phyloP scores from a whole-genome alignment of 2,888 invertebrate species.

The Hirudinaria manillensis region DNA sequence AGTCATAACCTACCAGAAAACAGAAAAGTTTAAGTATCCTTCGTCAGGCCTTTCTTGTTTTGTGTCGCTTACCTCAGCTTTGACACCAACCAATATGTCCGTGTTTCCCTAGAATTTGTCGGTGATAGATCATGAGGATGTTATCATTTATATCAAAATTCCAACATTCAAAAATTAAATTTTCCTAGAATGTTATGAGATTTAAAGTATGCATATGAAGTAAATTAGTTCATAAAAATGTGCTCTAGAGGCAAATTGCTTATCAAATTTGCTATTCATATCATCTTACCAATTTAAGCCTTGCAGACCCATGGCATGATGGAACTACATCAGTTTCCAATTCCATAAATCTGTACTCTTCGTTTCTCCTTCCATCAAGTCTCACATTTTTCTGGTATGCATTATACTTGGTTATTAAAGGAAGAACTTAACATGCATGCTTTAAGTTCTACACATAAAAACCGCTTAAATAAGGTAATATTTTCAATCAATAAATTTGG shows the following conservation, averaged over 20 bases:
- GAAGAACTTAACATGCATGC: too few relatives aligned
- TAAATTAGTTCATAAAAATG: not conserved
- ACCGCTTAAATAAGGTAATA: too few relatives aligned
- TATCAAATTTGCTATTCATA: too few relatives aligned
- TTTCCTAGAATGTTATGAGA: not conserved
- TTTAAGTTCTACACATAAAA: too few relatives aligned
- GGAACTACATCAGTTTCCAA: slow-evolving; percentile 55
- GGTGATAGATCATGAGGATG: not conserved
- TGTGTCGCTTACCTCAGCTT: slow-evolving; percentile 65
- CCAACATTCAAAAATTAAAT: not conserved
- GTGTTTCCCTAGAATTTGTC: slow-evolving; percentile 66
- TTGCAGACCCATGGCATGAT: slow-evolving; percentile 55
- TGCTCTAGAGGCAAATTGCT: too few relatives aligned
- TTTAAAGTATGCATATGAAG: not conserved
- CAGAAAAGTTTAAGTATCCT: slow-evolving; percentile 88
- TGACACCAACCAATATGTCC: slow-evolving; percentile 82
- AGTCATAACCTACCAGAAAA: slow-evolving; percentile 73
- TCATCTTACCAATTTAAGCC: slow-evolving; percentile 51
- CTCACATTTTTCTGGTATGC: slow-evolving; percentile 57
- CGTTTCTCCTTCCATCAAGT: slow-evolving; percentile 59
- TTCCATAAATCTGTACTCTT: slow-evolving; percentile 55
- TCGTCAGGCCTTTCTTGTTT: slow-evolving; percentile 66
- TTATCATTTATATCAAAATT: not conserved
- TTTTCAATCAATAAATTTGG: too few relatives aligned
- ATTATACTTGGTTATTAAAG: not conserved